Evolutionary conservation across 2,888 invertebrate species (phyloP), one percentile per base, ranked within the genome.

Genomic region (Drosophila histrio): DNA sequence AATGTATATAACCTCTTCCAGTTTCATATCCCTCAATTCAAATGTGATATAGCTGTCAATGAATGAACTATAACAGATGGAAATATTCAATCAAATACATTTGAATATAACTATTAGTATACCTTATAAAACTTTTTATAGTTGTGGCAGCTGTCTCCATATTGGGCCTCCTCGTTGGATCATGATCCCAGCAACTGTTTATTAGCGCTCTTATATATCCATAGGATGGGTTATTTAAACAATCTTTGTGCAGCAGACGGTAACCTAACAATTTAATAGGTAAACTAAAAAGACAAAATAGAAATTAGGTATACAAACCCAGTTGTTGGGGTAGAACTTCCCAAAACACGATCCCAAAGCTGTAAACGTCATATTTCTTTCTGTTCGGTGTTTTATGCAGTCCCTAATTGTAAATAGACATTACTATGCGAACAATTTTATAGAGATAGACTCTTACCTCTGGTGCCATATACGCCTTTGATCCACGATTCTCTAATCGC

Each of bases 281-380:
- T 21, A 5, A 5, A 8, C 2, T 0, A 15, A 0, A 36, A 36
- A 9, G 9, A n/a, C n/a, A n/a, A n/a, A n/a, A n/a, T n/a, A n/a
- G n/a, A n/a, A n/a, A n/a, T n/a, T n/a, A n/a, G n/a, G n/a, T n/a
- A n/a, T n/a, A n/a, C n/a, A n/a, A n/a, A n/a, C n/a, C n/a, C n/a
- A n/a, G n/a, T n/a, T n/a, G 30, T 30, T 4, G n/a, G 4, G n/a
- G 4, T 1, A 30, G 9, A 6, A 64, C 21, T 11, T 64, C 64
- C 59, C 46, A 60, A 0, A 59, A 15, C 4, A 64, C 22, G 3
- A 32, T 38, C 0, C 59, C 64, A 53, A 34, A 60, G n/a, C 64
- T 47, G 11, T 38, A 52, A 2, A 59, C 39, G 17, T 64, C 64
- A 13, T 21, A 53, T 15, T 60, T 39, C 7, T 44, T 39, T 1